Evolutionary conservation across 2,888 invertebrate genomes (phyloP), one percentile per base, ranked within the genome.

Genomic region (Harpalus rubripes): DNA sequence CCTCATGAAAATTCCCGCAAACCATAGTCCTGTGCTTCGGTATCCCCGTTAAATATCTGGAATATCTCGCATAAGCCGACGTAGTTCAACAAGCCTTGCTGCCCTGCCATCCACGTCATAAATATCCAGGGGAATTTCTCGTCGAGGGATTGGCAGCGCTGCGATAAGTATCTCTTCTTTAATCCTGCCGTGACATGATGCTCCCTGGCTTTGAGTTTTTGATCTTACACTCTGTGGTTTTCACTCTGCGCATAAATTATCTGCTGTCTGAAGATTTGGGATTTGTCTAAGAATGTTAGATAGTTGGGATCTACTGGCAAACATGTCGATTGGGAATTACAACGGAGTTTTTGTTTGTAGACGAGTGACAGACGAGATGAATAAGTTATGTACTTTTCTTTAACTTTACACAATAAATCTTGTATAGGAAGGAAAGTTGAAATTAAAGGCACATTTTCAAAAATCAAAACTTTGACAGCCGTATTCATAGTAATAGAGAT

Each of bases 111-210:
- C 74, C 44, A 44, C 22, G 52, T 74, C 74, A 74, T 74, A 74
- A 74, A 74, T 74, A 74, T 74, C 74, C 74, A 44, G 74, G 74
- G 56, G 74, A 74, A 56, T 74, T 74, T 74, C 44, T 10, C 44
- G 56, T 18, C 5, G 44, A 32, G 15, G 68, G 68, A 74, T 74
- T 74, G 74, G 52, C 74, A 74, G 18, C 41, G 44, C 68, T 32
- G n/a, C 39, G 68, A 68, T 68, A 68, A 68, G 68, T 41, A 68
- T 68, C 68, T 68, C 68, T 68, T 68, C 68, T 68, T 68, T 68
- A 68, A 68, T 68, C 68, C 39, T 68, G 26, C 15, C 39, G 39
- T 39, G 68, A 63, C 22, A 26, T 63, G 18, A 63, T 63, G 4
- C 63, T 68, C 15, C 10, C 10, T 18, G 8, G 22, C 7, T 22